Evolutionary conservation across 1,140 invertebrate species (phyloP).

Genomic region (Pissodes strobi): DNA sequence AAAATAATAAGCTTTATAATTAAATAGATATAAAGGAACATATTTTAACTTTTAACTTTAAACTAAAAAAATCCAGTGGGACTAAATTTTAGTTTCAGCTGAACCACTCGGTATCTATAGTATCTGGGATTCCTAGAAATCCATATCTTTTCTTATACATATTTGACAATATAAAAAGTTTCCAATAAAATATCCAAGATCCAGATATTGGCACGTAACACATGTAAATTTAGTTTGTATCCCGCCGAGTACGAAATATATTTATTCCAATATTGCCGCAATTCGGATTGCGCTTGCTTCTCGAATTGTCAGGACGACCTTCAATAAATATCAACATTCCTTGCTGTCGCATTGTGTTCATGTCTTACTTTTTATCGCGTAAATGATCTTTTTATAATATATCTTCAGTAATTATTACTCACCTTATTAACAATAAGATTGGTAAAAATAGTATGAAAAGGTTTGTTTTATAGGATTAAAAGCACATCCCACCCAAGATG

Average conservation of each 20-base stretch:
- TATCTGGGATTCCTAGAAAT: not conserved
- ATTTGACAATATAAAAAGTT: slow-evolving; percentile 4
- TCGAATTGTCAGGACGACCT: not conserved
- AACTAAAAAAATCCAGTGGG: too few species aligned
- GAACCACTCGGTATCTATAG: not conserved
- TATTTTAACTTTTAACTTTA: too few species aligned
- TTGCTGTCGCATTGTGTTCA: too few species aligned
- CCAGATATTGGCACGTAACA: slow-evolving; percentile 5
- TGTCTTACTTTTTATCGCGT: too few species aligned
- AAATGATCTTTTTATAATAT: too few species aligned
- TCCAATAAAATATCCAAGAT: slow-evolving; percentile 7
- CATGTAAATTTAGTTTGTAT: slow-evolving; percentile 11
- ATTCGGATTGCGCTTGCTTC: not conserved
- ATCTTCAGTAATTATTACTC: too few species aligned
- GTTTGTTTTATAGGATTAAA: too few species aligned
- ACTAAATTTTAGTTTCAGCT: too few species aligned
- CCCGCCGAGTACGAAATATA: slow-evolving; percentile 6
- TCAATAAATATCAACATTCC: slow-evolving; percentile 3
- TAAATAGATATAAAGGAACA: not conserved
- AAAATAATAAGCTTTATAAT: not conserved
- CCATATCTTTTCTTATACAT: not conserved
- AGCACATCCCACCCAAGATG: too few species aligned
- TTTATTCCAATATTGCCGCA: slow-evolving; percentile 8
- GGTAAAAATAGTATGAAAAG: too few species aligned
- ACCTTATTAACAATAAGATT: too few species aligned